phyloP scores from a whole-genome alignment of 2,888 invertebrate species.

The Meiosimyza platycephala region DNA sequence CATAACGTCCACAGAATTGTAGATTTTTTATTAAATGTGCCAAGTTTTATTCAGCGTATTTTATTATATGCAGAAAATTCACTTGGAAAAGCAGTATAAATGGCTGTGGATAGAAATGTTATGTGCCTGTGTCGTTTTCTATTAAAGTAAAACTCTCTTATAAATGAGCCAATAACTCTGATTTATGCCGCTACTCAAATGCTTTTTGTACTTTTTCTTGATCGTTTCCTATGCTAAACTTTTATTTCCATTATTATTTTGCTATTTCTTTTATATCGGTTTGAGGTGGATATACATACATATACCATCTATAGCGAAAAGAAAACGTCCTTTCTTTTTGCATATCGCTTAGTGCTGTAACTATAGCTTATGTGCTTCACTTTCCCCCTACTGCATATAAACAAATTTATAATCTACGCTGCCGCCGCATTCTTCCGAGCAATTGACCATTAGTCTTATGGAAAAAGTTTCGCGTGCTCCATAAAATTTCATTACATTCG shows the following conservation, averaged over 20 bases:
- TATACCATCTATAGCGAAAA: background rate
- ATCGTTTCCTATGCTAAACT: background rate
- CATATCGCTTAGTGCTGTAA: background rate
- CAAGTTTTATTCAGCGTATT: constrained; percentile 25
- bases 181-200: constrained; percentile 26
- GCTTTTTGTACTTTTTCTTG: background rate
- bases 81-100: background rate
- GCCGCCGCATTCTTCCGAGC: constrained; percentile 31
- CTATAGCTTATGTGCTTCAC: constrained; percentile 1
- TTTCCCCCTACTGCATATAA: background rate
- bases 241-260: constrained; percentile 16
- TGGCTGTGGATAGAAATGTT: background rate
- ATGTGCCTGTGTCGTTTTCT: background rate
- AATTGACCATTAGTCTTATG: constrained; percentile 35
- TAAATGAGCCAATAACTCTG: constrained; percentile 32
- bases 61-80: background rate
- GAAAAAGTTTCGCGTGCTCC: constrained; percentile 53
- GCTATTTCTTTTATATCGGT: constrained; percentile 3
- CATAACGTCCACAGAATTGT: background rate
- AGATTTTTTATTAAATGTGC: background rate
- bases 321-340: background rate
- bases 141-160: constrained; percentile 27
- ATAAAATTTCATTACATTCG: constrained; percentile 61
- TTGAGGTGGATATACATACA: background rate
- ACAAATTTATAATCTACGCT: constrained; percentile 25